Percentiles rank a stretch among this genome's conserved stretches.
phyloP scores from a whole-genome alignment of 2,113 vertebrate species.

The Choloepus hoffmanni region DNA sequence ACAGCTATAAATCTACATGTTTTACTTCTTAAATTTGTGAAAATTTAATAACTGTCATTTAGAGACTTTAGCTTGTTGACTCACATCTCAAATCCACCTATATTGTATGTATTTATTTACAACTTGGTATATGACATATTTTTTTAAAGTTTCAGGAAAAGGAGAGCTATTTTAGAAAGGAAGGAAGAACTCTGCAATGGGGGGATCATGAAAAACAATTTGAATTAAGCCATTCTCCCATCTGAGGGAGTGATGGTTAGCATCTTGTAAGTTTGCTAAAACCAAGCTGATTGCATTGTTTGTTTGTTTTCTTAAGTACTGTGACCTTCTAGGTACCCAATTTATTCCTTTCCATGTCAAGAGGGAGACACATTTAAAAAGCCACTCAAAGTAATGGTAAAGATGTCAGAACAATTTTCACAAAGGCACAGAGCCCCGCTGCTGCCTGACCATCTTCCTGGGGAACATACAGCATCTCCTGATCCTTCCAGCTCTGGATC shows the following conservation, averaged over 20 bases:
- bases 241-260: not conserved
- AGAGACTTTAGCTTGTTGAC: constrained; percentile 11
- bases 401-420: not conserved
- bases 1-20: constrained; percentile 12
- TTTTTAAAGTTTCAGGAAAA: not conserved
- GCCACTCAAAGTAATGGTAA: not conserved
- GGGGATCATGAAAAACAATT: not conserved
- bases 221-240: not conserved
- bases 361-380: constrained; percentile 11
- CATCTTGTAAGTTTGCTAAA: not conserved
- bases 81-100: constrained; percentile 13
- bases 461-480: not conserved
- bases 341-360: not conserved
- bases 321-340: not conserved
- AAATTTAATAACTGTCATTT: constrained; percentile 15
- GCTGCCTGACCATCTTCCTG: not conserved
- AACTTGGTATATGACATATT: not conserved
- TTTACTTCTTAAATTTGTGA: constrained; percentile 9
- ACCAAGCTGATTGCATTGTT: not conserved
- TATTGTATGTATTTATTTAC: not conserved
- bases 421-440: not conserved
- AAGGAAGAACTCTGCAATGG: not conserved
- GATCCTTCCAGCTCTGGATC: not conserved
- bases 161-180: not conserved
- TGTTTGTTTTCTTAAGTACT: not conserved